Evolutionary conservation across 2,113 vertebrate species (phyloP).

Genomic region (Paralichthys olivaceus): DNA sequence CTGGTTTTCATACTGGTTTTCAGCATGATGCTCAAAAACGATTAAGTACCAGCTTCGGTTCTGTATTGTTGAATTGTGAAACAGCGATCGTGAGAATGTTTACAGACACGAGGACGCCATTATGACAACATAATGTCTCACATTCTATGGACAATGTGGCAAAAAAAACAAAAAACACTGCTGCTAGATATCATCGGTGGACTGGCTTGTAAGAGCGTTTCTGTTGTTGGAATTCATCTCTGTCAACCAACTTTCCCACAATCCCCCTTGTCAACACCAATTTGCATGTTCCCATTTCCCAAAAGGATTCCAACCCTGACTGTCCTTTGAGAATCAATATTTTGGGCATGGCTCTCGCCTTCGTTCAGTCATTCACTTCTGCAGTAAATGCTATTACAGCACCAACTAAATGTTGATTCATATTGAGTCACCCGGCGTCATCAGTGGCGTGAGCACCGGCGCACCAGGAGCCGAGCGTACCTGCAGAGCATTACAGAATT

Average conservation of each 20-base stretch:
- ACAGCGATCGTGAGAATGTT: not conserved
- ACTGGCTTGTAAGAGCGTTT: constrained; percentile 1
- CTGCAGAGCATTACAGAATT: constrained; percentile 13
- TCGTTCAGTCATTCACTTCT: not conserved
- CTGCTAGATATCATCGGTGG: constrained; percentile 24
- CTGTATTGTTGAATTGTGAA: not conserved
- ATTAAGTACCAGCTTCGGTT: not conserved
- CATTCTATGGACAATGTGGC: constrained; percentile 17
- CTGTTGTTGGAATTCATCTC: constrained; percentile 27
- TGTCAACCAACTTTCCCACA: constrained; percentile 29
- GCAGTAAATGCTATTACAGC: constrained; percentile 1
- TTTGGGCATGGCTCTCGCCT: not conserved
- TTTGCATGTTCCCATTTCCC: constrained; percentile 30
- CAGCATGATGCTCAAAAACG: not conserved
- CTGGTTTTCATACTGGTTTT: not conserved
- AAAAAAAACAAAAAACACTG: not conserved
- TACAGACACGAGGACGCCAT: constrained; percentile 32
- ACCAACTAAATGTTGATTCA: not conserved
- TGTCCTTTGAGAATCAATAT: not conserved
- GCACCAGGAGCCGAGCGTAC: not conserved
- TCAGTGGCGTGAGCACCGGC: not conserved
- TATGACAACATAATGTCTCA: constrained; percentile 42
- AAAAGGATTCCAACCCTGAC: constrained; percentile 13
- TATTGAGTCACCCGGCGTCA: constrained; percentile 5
- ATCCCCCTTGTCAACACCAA: constrained; percentile 17